Evolutionary conservation across 2,113 vertebrate genomes (phyloP), one percentile per base, ranked within the genome.

Genomic region (Apaloderma vittatum): DNA sequence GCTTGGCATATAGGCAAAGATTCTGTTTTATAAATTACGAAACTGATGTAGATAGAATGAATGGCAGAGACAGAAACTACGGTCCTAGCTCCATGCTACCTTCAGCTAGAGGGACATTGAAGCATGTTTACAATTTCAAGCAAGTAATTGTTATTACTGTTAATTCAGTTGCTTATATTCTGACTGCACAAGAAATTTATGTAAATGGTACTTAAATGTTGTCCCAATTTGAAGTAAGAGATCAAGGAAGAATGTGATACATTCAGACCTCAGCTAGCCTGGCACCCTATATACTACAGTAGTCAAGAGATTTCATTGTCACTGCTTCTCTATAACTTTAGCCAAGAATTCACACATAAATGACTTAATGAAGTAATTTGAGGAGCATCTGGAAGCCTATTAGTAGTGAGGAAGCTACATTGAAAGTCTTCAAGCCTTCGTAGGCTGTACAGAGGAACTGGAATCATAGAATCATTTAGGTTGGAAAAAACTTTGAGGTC

Each of bases 201-300:
- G 62, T 24, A 94, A 78, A 81, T 20, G 19, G 13, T 65, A 8
- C 24, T 91, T 86, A 73, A 76, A 23, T 66, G 27, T 21, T 79
- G 21, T 75, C 19, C 37, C 75, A 57, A 10, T 49, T 59, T 70
- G 15, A 83, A 82, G 59, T 6, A 49, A 59, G 34, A 57, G n/a
- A 26, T 6, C 17, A 52, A 23, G 19, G 27, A 45, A 68, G 14
- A 72, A 24, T 0, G 0, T 26, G 14, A 3, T 24, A 12, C 29
- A n/a, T 73, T 71, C 46, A 86, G 22, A 86, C 7, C 36, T 65
- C 22, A 32, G 36, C 19, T 87, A 32, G 29, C 22, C 26, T 30
- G 30, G 5, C 8, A 36, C 0, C 0, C 1, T 11, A 3, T 30
- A 32, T 16, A 9, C 11, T 66, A 22, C 9, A n/a, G 6, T 13